Evolutionary conservation across 1,140 invertebrate genomes (phyloP), one percentile per base, ranked within the genome.

Genomic region (Colletes gigas): DNA sequence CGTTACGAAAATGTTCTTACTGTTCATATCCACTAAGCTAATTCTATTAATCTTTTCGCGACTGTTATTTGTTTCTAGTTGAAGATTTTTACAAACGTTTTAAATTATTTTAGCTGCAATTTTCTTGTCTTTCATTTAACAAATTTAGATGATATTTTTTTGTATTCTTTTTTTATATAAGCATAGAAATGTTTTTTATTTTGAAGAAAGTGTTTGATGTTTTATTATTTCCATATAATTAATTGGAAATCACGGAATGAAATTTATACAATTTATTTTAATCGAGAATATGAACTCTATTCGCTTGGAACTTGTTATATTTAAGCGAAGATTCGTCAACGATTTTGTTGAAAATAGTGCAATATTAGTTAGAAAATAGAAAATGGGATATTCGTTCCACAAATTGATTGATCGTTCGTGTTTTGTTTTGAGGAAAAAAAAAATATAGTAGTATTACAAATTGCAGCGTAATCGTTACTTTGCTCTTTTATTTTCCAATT

Each of bases 11-110:
- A 10, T 17, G 0, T 21, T 47, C 17, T 44, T 44, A 21, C 50
- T 41, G 6, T 41, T 41, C 19, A 41, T 55, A 44, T 15, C 15
- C 3, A 47, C 3, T 4, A 12, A 67, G 54, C 5, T 41, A 60
- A 54, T 63, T 72, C 15, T 55, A 63, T 55, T 78, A 65, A 39
- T 78, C 47, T 78, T 70, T 63, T 71, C 57, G 50, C 62, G 47
- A 9, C 3, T 41, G 1, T 21, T 14, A 7, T 8, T 15, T 62
- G 39, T 41, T n/a, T 30, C 19, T 2, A 21, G 14, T 68, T 52
- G 7, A 15, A 21, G 9, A 52, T 15, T n/a, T n/a, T 8, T 65
- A 44, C 3, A 44, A 44, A 41, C 7, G 2, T 14, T 14, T 44
- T 15, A 1, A 59, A 21, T 3, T 9, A 12, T 50, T 50, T 50